phyloP scores from a whole-genome alignment of 2,797 vertebrate species.

The Cuniculus paca region DNA sequence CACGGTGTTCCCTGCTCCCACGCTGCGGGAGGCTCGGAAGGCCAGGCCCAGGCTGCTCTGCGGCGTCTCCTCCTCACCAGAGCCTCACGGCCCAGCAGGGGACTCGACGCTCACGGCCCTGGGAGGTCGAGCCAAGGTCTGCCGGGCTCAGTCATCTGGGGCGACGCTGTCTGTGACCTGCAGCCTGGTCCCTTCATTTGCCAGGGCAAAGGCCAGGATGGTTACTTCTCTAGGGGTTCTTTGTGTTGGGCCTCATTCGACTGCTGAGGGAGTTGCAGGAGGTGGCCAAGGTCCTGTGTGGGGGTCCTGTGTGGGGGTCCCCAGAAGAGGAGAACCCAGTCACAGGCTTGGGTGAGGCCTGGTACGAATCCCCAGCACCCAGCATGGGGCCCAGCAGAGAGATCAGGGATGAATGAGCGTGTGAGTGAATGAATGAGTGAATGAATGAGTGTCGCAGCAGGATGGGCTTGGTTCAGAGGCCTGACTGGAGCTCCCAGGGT shows the following conservation, averaged over 20 bases:
- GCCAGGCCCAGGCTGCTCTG: background rate
- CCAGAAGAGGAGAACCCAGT: background rate
- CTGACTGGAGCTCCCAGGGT: background rate
- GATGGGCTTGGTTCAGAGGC: background rate
- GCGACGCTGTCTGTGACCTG: fast-evolving
- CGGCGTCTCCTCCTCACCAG: background rate
- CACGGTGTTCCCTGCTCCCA: background rate
- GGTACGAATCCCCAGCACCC: background rate
- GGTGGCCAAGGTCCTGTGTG: background rate
- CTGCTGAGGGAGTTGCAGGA: background rate
- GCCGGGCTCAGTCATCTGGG: no score
- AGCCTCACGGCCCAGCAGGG: background rate
- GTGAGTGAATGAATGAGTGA: background rate
- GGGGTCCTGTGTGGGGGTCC: background rate
- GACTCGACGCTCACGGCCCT: background rate
- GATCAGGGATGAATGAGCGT: background rate
- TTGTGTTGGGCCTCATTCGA: fast-evolving
- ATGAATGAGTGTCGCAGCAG: background rate
- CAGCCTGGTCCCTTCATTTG: background rate
- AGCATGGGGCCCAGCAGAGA: background rate
- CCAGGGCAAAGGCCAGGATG: no score
- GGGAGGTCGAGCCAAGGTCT: background rate
- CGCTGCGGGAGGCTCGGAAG: background rate
- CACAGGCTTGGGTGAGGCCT: background rate
- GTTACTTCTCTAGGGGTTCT: background rate